A percentile compares a stretch with the other conserved stretches of the same genome.
Conservation (phyloP, 2,797 vertebrate genomes). For the Salmo trutta region DNA sequence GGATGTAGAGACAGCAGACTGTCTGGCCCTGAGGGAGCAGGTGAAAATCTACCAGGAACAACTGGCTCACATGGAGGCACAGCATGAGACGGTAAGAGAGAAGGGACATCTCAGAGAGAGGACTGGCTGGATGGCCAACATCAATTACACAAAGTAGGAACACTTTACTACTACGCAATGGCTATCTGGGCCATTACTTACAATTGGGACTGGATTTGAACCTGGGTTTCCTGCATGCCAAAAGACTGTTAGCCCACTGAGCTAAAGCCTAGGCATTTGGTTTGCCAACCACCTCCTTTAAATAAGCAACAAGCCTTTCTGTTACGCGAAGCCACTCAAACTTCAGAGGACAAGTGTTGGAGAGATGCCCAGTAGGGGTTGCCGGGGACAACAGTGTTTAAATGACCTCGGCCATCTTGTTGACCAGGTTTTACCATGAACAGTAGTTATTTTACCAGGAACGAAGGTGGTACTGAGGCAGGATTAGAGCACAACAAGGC, state of each 20-base stretch:
- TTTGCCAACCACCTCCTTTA: too few species aligned
- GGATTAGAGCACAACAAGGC: slow-evolving; percentile 10
- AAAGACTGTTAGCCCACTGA: background rate
- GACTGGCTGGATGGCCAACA: background rate
- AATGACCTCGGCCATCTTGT: slow-evolving; percentile 33
- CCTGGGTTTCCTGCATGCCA: background rate
- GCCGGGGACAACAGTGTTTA: slow-evolving; percentile 45
- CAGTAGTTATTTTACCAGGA: slow-evolving; percentile 27
- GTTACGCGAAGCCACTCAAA: background rate
- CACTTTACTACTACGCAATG: background rate
- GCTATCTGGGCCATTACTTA: background rate
- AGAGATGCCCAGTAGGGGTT: slow-evolving; percentile 32
- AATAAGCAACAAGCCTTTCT: background rate
- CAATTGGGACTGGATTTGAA: background rate
- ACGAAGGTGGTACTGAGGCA: slow-evolving; percentile 14
- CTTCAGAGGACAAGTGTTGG: slow-evolving; percentile 41
- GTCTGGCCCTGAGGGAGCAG: slow-evolving; percentile 78
- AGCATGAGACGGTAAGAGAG: slow-evolving; percentile 68
- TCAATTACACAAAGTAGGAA: background rate
- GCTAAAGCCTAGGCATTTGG: background rate
- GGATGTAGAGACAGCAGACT: slow-evolving; percentile 71
- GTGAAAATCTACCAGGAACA: slow-evolving; percentile 74
- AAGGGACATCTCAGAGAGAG: background rate
- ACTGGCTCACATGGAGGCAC: slow-evolving; percentile 69
- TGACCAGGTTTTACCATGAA: slow-evolving; percentile 35